Percentiles rank a stretch among this genome's conserved stretches.
Conservation (phyloP, 1,140 invertebrate species). For the Heterodera carotae region DNA sequence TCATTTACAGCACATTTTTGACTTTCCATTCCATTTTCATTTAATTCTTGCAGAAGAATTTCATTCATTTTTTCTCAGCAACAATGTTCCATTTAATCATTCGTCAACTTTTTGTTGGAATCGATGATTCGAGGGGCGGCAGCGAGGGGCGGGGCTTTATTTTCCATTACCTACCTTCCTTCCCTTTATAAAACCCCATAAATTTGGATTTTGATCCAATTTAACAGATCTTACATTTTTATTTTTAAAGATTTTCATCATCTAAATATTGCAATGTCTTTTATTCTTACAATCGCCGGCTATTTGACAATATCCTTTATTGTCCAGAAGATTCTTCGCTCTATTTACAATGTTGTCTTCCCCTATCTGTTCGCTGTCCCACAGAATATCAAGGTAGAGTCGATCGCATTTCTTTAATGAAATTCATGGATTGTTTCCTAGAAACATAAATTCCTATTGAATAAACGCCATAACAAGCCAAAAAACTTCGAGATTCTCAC, state of each 20-base stretch:
- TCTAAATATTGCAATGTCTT: neutral
- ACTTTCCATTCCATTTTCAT: neutral
- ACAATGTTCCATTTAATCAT: too few species aligned
- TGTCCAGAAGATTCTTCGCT: constrained; percentile 35
- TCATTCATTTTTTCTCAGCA: neutral
- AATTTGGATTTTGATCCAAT: neutral
- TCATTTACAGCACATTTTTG: neutral
- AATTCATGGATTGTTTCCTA: neutral
- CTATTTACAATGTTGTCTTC: constrained; percentile 48
- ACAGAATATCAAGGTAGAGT: constrained; percentile 38
- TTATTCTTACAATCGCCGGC: constrained; percentile 23
- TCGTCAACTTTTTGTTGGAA: neutral
- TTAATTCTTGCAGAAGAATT: neutral
- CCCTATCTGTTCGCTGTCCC: constrained; percentile 53
- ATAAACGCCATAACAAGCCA: neutral
- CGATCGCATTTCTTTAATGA: neutral
- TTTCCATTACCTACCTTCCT: too few species aligned
- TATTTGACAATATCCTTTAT: constrained; percentile 33
- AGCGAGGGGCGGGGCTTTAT: too few species aligned
- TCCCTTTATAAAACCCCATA: neutral
- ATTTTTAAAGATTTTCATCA: neutral
- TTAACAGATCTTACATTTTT: neutral
- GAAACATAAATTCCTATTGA: neutral
- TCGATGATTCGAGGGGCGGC: neutral
- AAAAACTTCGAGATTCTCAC: too few species aligned